Conservation (phyloP, 92 coral and sea anemone species). For the Epizoanthus stellaris region DNA sequence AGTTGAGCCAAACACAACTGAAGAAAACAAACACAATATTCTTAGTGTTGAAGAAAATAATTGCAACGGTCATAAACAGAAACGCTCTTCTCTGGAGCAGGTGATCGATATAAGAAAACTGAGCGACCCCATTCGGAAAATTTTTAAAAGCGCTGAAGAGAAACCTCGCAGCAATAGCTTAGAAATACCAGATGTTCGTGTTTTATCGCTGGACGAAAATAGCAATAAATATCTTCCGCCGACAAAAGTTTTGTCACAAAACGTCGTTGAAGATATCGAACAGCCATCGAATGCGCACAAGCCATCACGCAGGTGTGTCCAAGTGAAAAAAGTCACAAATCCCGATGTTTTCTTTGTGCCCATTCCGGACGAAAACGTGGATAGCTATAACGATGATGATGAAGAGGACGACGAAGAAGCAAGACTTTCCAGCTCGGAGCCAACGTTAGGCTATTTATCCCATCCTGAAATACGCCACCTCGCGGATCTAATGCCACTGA, state of each 20-base stretch:
- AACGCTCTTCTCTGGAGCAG: neutral
- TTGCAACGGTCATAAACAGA: neutral
- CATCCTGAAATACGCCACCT: constrained; percentile 7
- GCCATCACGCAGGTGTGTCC: neutral
- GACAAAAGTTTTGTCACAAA: neutral
- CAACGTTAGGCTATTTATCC: constrained; percentile 1
- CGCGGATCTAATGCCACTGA: constrained; percentile 24
- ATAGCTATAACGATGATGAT: constrained; percentile 21
- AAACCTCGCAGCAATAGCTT: constrained; percentile 36
- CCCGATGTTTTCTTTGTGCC: constrained; percentile 83
- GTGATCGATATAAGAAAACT: too few relatives aligned
- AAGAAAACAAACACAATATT: neutral
- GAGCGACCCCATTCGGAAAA: neutral
- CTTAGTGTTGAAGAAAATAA: neutral
- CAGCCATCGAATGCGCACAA: neutral
- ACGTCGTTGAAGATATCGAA: neutral
- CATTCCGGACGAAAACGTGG: constrained; percentile 54
- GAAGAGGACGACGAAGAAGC: neutral
- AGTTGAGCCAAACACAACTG: neutral
- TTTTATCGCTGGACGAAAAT: constrained; percentile 14
- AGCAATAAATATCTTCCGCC: neutral
- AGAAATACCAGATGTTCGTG: constrained; percentile 8
- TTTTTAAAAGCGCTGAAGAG: neutral
- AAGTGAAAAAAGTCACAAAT: constrained; percentile 66
- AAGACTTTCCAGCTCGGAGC: constrained; percentile 26